Evolutionary conservation across 2,113 vertebrate genomes (phyloP).

Genomic region (Hystrix cristata): DNA sequence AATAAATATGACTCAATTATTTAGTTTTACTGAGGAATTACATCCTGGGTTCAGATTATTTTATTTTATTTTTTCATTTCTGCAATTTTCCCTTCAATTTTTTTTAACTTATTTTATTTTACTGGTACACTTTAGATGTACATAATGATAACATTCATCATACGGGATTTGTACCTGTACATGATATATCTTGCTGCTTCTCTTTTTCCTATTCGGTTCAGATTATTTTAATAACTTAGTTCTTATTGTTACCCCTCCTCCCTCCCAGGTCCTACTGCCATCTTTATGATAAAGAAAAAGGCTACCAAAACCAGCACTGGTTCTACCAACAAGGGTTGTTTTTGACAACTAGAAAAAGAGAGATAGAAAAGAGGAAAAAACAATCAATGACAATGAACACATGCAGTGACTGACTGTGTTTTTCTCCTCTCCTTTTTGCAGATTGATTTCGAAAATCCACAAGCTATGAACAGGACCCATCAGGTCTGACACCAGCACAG

Average conservation of each 20-base stretch:
- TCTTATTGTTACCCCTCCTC: background rate
- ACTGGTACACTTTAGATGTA: no score
- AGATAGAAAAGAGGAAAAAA: background rate
- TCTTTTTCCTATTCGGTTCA: background rate
- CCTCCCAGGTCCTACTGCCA: background rate
- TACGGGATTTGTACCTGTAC: no score
- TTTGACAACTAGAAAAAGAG: background rate
- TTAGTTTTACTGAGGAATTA: background rate
- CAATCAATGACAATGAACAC: background rate
- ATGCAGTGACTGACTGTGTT: background rate
- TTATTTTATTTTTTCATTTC: background rate
- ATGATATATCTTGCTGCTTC: no score
- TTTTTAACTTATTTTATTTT: no score
- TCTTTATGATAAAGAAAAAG: background rate
- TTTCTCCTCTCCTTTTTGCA: background rate
- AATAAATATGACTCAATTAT: background rate
- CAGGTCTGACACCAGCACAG: background rate
- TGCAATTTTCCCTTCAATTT: no score
- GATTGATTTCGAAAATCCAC: background rate
- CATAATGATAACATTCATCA: no score
- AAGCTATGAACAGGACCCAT: background rate
- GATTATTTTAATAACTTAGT: conserved; percentile 15
- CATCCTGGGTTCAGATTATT: background rate
- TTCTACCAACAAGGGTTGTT: background rate
- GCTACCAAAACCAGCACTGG: background rate